These are phyloP conservation scores for Trypoxylus dichotomus DNA, from an alignment of 1,140 invertebrate genomes.

Conservation along the genomic window DNA sequence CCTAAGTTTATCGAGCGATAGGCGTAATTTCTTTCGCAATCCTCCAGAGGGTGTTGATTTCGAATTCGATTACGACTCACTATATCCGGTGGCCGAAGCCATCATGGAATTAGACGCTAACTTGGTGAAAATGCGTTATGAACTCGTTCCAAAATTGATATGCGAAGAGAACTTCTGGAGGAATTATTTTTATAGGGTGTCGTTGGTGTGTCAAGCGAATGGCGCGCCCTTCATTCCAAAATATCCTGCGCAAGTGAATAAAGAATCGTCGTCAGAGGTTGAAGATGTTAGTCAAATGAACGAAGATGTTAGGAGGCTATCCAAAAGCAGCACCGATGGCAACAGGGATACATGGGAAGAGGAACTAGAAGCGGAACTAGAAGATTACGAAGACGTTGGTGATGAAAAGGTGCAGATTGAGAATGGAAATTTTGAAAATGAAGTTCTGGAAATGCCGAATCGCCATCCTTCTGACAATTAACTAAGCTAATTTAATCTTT, in stretches of 20 bases:
- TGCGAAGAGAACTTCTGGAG: constrained; percentile 98
- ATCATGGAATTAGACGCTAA: constrained; percentile 93
- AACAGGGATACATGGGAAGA: not conserved
- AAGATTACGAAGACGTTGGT: not conserved
- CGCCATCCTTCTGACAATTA: too few relatives aligned
- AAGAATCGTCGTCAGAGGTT: constrained; percentile 29
- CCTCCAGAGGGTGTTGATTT: constrained; percentile 95
- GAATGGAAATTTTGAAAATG: not conserved
- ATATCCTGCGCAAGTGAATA: not conserved
- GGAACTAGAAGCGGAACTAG: not conserved
- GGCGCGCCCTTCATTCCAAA: constrained; percentile 55
- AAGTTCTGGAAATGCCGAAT: not conserved
- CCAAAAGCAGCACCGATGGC: not conserved
- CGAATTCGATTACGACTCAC: constrained; percentile 90
- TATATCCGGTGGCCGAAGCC: constrained; percentile 88
- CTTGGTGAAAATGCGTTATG: constrained; percentile 96
- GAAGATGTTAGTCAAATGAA: constrained; percentile 54
- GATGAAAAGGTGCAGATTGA: not conserved
- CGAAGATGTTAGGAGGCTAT: constrained; percentile 39
- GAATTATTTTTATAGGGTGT: constrained; percentile 99
- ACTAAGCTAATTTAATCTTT: too few relatives aligned
- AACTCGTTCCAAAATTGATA: constrained; percentile 97
- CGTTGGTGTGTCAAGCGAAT: constrained; percentile 94
- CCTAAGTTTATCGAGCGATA: constrained; percentile 88
- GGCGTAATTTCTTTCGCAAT: constrained; percentile 93